Conservation (phyloP, 2,888 invertebrate genomes). For the Hoplodrina ambigua region DNA sequence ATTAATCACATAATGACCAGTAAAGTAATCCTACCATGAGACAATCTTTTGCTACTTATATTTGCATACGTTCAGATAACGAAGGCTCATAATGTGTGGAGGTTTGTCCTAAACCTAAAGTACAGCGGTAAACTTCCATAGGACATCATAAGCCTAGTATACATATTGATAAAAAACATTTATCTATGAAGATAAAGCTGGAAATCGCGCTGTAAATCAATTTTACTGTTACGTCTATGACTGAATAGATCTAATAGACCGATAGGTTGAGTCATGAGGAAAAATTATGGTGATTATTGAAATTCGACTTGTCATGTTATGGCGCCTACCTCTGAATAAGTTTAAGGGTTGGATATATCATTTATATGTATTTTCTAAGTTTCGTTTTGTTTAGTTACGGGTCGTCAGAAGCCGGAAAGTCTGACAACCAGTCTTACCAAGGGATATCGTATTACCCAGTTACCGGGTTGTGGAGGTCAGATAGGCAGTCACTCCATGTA, state of each 20-base stretch:
- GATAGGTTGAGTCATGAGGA: neutral
- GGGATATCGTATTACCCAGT: too few species aligned
- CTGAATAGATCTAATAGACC: neutral
- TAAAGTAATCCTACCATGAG: neutral
- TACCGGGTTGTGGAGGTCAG: too few species aligned
- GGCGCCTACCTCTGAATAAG: too few species aligned
- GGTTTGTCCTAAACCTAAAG: conserved; percentile 11
- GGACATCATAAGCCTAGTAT: neutral
- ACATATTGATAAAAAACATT: neutral
- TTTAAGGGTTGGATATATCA: too few species aligned
- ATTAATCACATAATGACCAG: conserved; percentile 2
- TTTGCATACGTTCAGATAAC: conserved; percentile 14
- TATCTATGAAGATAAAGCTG: conserved; percentile 10
- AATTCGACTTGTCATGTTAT: too few species aligned
- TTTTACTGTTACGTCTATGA: conserved; percentile 1
- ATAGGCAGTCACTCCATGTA: too few species aligned
- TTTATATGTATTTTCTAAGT: too few species aligned
- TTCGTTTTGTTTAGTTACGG: too few species aligned
- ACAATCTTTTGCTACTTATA: neutral
- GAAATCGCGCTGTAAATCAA: conserved; percentile 8
- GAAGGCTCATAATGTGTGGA: neutral
- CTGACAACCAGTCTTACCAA: too few species aligned
- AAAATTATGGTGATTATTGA: neutral
- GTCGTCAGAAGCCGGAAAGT: too few species aligned
- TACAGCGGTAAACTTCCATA: conserved; percentile 21